Percentiles rank a stretch among this genome's conserved stretches.
phyloP scores from a whole-genome alignment of 2,113 vertebrate genomes.

The Egretta garzetta region DNA sequence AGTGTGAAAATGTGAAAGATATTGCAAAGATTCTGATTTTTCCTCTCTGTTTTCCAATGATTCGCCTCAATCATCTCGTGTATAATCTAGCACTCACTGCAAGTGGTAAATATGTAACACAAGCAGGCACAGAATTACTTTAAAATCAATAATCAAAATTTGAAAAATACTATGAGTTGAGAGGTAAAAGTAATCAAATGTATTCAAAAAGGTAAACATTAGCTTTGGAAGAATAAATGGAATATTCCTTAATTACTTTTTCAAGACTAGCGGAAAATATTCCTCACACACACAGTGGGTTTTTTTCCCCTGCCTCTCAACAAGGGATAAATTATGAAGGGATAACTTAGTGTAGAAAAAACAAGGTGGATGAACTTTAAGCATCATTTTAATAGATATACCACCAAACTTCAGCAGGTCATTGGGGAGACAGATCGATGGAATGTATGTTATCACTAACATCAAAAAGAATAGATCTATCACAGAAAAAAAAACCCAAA shows the following conservation, averaged over 20 bases:
- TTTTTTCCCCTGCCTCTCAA: not conserved
- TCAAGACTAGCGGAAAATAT: constrained; percentile 74
- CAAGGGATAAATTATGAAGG: constrained; percentile 70
- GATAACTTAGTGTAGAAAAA: constrained; percentile 66
- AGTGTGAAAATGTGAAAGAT: not conserved
- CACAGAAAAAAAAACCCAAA: constrained; percentile 34
- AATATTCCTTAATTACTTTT: constrained; percentile 69
- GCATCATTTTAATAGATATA: constrained; percentile 71
- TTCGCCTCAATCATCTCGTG: not conserved
- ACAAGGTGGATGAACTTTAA: constrained; percentile 62
- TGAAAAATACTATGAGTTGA: constrained; percentile 40
- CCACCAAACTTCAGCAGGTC: constrained; percentile 58
- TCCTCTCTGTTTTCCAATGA: not conserved
- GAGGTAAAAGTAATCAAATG: constrained; percentile 39
- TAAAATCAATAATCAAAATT: constrained; percentile 33
- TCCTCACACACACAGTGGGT: not conserved
- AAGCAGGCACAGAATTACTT: not conserved
- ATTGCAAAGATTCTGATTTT: not conserved
- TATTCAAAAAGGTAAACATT: constrained; percentile 66
- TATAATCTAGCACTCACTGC: not conserved
- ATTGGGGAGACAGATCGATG: constrained; percentile 58
- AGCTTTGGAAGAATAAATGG: constrained; percentile 68
- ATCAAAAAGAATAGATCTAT: constrained; percentile 75
- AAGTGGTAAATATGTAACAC: not conserved
- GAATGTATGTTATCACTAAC: constrained; percentile 70